phyloP scores from a whole-genome alignment of 2,888 invertebrate species.

The Masnerella sp. region DNA sequence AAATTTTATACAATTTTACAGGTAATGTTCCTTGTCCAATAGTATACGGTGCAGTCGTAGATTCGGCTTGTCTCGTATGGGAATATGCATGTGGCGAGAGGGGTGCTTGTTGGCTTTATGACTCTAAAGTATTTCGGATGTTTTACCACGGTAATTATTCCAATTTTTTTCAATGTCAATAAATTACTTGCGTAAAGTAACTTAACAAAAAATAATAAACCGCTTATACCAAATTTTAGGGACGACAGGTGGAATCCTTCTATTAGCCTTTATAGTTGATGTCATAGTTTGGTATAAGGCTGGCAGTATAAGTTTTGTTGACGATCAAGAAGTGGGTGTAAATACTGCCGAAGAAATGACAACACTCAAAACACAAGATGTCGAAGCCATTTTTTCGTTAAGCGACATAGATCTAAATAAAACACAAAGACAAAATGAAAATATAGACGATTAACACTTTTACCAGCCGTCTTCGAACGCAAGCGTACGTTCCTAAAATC shows the following conservation, averaged over 20 bases:
- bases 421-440: not conserved
- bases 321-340: constrained; percentile 79
- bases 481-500: no score
- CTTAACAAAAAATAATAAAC: no score
- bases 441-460: no score
- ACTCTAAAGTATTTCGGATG: constrained; percentile 88
- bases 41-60: constrained; percentile 94
- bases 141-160: constrained; percentile 87
- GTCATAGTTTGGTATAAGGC: constrained; percentile 93
- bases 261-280: constrained; percentile 91
- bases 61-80: constrained; percentile 93
- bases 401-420: not conserved
- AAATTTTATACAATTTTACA: constrained; percentile 59
- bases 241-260: constrained; percentile 90
- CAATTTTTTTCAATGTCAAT: not conserved
- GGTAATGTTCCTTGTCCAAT: constrained; percentile 97
- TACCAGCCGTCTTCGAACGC: no score
- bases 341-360: constrained; percentile 77
- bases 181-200: no score
- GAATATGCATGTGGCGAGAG: constrained; percentile 88
- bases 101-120: constrained; percentile 93
- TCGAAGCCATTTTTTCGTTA: constrained; percentile 69
- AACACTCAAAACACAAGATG: constrained; percentile 72
- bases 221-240: constrained; percentile 79
- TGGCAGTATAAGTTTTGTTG: constrained; percentile 85